These are phyloP conservation scores for Penaeus monodon DNA, from an alignment of 2,888 invertebrate genomes.

Conservation along the genomic window DNA sequence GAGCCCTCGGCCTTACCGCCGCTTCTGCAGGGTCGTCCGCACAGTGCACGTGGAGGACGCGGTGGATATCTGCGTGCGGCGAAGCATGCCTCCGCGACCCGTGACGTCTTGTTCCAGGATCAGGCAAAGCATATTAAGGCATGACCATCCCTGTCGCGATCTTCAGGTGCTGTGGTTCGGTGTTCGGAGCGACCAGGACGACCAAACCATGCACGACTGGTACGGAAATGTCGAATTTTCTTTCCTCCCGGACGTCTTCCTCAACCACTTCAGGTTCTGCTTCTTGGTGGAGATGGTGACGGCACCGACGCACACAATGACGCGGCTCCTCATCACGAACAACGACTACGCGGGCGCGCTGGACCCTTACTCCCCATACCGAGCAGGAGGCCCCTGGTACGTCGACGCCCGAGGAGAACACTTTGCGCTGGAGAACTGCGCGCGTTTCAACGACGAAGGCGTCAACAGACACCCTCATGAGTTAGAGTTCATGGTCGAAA, in stretches of 20 bases:
- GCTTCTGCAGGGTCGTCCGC: too few species aligned
- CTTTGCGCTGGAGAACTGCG: constrained; percentile 16
- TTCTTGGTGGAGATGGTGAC: constrained; percentile 44
- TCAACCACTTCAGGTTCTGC: constrained; percentile 29
- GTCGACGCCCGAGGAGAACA: neutral
- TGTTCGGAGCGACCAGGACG: neutral
- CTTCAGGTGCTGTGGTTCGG: constrained; percentile 48
- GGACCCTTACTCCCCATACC: constrained; percentile 19
- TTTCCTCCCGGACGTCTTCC: neutral
- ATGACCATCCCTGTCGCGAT: neutral
- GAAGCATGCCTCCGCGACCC: neutral
- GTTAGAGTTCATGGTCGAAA: constrained; percentile 52
- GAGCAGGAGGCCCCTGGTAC: constrained; percentile 36
- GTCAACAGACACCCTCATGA: constrained; percentile 29
- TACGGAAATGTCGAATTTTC: constrained; percentile 46
- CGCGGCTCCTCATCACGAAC: constrained; percentile 39
- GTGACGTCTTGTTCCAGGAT: neutral
- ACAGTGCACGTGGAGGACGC: too few species aligned
- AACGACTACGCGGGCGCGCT: constrained; percentile 20
- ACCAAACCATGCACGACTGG: constrained; percentile 38
- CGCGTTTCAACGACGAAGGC: constrained; percentile 36
- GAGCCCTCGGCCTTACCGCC: too few species aligned
- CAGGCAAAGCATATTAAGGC: neutral
- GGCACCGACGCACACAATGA: constrained; percentile 18
- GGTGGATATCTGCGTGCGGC: too few species aligned